phyloP scores from a whole-genome alignment of 1,140 invertebrate genomes.

The Meloidogyne hapla region DNA sequence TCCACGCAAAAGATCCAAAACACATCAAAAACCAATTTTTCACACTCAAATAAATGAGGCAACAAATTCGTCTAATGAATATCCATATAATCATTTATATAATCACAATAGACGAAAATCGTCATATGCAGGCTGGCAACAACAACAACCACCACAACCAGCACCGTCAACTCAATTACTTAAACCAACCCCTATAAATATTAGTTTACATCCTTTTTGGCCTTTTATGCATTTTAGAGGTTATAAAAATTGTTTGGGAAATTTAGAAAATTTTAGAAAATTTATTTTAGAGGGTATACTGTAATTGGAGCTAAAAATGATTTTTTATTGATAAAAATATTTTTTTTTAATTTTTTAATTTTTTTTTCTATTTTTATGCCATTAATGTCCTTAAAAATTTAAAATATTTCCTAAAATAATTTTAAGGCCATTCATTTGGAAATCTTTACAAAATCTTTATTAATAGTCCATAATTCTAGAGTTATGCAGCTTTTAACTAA shows the following conservation, averaged over 20 bases:
- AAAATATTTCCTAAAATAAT: not conserved
- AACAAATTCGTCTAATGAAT: not conserved
- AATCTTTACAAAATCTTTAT: not conserved
- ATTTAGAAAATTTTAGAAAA: not conserved
- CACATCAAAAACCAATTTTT: constrained; percentile 10
- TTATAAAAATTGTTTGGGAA: not conserved
- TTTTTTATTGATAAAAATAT: no score
- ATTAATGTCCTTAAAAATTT: no score
- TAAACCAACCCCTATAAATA: constrained; percentile 18
- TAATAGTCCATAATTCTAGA: not conserved
- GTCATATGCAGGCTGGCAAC: not conserved
- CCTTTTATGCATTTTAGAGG: constrained; percentile 29
- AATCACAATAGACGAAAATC: not conserved
- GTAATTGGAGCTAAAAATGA: no score
- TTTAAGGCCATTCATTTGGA: not conserved
- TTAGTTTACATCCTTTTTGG: constrained; percentile 29
- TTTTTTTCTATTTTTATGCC: constrained; percentile 6
- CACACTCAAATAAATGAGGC: constrained; percentile 14
- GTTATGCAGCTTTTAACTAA: not conserved
- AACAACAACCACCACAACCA: not conserved
- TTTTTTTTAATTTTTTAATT: not conserved
- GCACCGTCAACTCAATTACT: not conserved
- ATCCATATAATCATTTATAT: constrained; percentile 3
- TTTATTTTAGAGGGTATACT: no score
- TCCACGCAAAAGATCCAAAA: not conserved